These are phyloP conservation scores for Malurus alboscapulatus DNA, from an alignment of 2,113 vertebrate genomes.

Conservation along the genomic window DNA sequence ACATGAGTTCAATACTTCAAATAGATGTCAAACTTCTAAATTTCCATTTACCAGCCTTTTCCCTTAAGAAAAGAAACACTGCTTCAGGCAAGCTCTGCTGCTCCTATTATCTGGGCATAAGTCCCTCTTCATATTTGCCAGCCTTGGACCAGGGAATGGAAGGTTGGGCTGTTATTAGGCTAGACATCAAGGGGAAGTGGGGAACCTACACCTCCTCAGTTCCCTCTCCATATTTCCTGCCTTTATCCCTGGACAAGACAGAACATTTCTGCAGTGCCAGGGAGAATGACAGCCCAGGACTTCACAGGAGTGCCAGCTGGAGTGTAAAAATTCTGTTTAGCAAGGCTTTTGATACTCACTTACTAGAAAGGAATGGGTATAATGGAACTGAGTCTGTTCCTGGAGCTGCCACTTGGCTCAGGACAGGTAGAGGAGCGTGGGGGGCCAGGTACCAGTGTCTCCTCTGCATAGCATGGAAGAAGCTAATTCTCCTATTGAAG, in stretches of 20 bases:
- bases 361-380: neutral
- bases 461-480: neutral
- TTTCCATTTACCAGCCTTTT: conserved; percentile 7
- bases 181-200: neutral
- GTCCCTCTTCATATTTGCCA: neutral
- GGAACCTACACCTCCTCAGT: neutral
- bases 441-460: rapidly evolving
- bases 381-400: neutral
- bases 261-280: neutral
- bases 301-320: neutral
- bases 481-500: neutral
- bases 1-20: neutral
- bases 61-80: neutral
- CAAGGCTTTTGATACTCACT: neutral
- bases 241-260: neutral
- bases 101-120: neutral
- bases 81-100: neutral
- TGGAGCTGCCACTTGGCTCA: neutral
- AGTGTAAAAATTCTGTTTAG: neutral
- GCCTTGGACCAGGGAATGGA: neutral
- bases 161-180: neutral
- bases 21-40: neutral
- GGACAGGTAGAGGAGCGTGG: neutral
- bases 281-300: neutral
- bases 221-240: neutral